Evolutionary conservation across 1,140 invertebrate species (phyloP).

Genomic region (Cherax destructor): DNA sequence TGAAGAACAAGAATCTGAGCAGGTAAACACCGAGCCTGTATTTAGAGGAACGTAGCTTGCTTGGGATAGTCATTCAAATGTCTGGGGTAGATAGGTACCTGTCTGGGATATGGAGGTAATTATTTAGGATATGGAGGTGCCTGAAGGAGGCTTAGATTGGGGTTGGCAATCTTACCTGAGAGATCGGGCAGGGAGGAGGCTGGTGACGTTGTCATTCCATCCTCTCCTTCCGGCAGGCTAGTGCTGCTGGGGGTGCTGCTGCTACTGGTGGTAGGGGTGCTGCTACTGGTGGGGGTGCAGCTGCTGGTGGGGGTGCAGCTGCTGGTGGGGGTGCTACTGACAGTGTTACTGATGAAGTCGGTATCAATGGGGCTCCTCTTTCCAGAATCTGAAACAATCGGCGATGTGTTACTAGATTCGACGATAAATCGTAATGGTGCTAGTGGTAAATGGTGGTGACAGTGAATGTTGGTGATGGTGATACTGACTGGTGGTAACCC

Average conservation of each 20-base stretch:
- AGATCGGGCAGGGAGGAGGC: slow-evolving; percentile 56
- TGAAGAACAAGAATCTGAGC: no score
- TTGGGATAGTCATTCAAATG: no score
- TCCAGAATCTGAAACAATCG: background rate
- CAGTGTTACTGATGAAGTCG: background rate
- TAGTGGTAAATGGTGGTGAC: background rate
- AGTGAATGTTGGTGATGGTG: no score
- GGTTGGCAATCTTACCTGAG: slow-evolving; percentile 24
- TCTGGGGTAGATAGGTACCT: no score
- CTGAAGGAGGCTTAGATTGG: no score
- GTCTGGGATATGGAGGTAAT: no score
- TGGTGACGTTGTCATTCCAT: slow-evolving; percentile 46
- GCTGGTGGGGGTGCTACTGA: background rate
- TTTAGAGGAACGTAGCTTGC: no score
- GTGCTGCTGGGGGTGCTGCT: background rate
- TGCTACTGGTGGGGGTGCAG: background rate
- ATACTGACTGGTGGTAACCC: no score
- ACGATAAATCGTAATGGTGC: no score
- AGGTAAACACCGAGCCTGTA: no score
- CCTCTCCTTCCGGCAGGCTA: background rate
- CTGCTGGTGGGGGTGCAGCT: background rate
- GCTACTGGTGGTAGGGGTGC: slow-evolving; percentile 2
- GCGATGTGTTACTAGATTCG: background rate
- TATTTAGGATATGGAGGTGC: no score
- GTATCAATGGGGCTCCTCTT: background rate